Base-by-base conservation (phyloP, 2,888 invertebrate genomes). In the Parochlus steinenii region DNA sequence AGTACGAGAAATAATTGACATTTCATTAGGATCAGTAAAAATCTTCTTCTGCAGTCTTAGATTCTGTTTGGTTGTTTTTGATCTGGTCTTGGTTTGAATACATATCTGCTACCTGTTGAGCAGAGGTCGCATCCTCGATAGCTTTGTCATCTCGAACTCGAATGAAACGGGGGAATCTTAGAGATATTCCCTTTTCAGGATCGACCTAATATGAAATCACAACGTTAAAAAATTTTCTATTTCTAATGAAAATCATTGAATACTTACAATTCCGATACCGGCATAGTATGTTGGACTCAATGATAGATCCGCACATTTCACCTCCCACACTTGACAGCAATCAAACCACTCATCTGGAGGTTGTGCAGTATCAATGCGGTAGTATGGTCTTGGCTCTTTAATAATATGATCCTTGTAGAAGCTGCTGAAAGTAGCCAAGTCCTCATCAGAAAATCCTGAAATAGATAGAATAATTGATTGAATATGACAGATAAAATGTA, bases 261-360 rank as follows among this genome's bases (percentile, higher is more conserved):
- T 36, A 57, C 69, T 62, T 54, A 79, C 82, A 50, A 86, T 74
- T 32, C 86, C 87, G 29, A 72, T 57, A 1, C 81, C 97, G 31
- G 97, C 97, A 52, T 69, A 71, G 58, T 98, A 92, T 32, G 81
- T 75, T 11, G 98, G 95, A 20, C 95, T 97, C 31, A 98, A 69
- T 5, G 95, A 95, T 39, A 98, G 68, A 67, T 98, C 97, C 0
- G 97, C 97, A 56, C 92, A 90, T 55, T 93, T 90, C 37, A 95
- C 73, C 65, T 95, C 95, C 90, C 92, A 93, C 38, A 98, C 92
- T 56, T 77, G 70, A 11, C 72, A 72, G 4, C 89, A 70, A 43
- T 74, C 73, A 54, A 93, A 77, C 92, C 93, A 93, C 50, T 74
- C 80, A 63, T 93, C 92, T 2, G 92, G 81, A 47, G 67, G 63